Percentiles rank a stretch among this genome's conserved stretches.
phyloP scores from a whole-genome alignment of 2,797 vertebrate genomes.

The Acipenser transmontanus region DNA sequence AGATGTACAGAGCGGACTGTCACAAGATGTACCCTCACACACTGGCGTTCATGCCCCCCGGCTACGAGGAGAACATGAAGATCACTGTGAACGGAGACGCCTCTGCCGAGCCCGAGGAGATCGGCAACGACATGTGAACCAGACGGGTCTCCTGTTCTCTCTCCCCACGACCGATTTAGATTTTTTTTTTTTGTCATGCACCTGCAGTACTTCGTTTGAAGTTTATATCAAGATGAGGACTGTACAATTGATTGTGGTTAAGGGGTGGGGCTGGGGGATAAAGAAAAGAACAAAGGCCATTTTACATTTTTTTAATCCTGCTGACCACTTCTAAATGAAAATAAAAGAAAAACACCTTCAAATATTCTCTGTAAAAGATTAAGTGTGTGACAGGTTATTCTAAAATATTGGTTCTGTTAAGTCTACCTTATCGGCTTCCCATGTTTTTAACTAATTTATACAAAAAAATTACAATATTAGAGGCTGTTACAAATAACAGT shows the following conservation, averaged over 20 bases:
- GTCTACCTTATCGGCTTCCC: constrained; percentile 55
- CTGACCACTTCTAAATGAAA: constrained; percentile 59
- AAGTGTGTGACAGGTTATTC: constrained; percentile 66
- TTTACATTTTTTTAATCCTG: constrained; percentile 80
- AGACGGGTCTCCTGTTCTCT: constrained; percentile 42
- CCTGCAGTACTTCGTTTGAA: constrained; percentile 68
- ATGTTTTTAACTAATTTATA: constrained; percentile 86
- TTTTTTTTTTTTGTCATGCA: constrained; percentile 62
- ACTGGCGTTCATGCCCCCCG: constrained; percentile 94
- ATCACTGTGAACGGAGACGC: constrained; percentile 92
- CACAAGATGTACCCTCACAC: constrained; percentile 97
- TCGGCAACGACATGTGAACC: constrained; percentile 96
- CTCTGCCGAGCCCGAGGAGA: constrained; percentile 92
- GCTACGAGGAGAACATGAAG: constrained; percentile 95
- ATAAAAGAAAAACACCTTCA: constrained; percentile 32
- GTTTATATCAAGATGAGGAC: constrained; percentile 60
- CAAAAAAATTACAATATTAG: constrained; percentile 60
- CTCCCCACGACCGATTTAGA: constrained; percentile 62
- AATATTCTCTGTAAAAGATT: constrained; percentile 65
- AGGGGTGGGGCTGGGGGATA: constrained; percentile 5
- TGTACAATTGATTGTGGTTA: constrained; percentile 31
- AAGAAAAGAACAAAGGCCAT: constrained; percentile 50
- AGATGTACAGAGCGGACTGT: constrained; percentile 84
- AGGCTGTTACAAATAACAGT: constrained; percentile 53
- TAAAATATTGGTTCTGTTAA: constrained; percentile 62